These are phyloP conservation scores for Pituophis catenifer DNA, from an alignment of 2,113 vertebrate species.

Conservation along the genomic window DNA sequence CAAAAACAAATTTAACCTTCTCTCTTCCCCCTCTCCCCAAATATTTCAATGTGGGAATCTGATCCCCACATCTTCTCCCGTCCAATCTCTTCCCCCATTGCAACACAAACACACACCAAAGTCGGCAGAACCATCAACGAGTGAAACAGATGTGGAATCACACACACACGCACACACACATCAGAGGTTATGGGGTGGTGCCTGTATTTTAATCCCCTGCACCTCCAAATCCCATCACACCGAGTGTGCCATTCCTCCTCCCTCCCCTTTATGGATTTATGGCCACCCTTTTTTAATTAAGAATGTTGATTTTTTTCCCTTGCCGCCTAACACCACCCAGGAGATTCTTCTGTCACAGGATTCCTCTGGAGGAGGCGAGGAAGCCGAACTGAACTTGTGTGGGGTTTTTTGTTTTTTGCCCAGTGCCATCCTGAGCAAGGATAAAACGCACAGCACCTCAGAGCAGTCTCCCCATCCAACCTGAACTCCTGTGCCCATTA, in stretches of 20 bases:
- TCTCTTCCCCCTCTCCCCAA: background rate
- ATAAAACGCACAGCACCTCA: background rate
- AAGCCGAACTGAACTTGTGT: background rate
- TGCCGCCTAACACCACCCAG: background rate
- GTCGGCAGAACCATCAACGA: background rate
- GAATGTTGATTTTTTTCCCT: background rate
- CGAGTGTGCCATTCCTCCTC: too few relatives aligned
- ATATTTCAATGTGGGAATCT: background rate
- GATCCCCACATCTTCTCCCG: too few relatives aligned
- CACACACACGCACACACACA: background rate
- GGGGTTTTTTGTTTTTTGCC: too few relatives aligned
- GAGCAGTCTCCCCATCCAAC: background rate
- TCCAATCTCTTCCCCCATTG: background rate
- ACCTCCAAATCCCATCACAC: background rate
- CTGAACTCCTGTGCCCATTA: background rate
- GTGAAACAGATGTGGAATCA: background rate
- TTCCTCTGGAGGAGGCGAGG: background rate
- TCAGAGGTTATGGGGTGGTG: background rate
- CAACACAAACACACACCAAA: background rate
- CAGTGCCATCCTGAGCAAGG: background rate
- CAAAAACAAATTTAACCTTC: slow-evolving; percentile 11
- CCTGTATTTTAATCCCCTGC: background rate
- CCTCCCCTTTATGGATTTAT: background rate
- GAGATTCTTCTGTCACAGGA: background rate
- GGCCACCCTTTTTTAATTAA: background rate